Evolutionary conservation across 2,888 invertebrate genomes (phyloP).

Genomic region (Acleris literana): DNA sequence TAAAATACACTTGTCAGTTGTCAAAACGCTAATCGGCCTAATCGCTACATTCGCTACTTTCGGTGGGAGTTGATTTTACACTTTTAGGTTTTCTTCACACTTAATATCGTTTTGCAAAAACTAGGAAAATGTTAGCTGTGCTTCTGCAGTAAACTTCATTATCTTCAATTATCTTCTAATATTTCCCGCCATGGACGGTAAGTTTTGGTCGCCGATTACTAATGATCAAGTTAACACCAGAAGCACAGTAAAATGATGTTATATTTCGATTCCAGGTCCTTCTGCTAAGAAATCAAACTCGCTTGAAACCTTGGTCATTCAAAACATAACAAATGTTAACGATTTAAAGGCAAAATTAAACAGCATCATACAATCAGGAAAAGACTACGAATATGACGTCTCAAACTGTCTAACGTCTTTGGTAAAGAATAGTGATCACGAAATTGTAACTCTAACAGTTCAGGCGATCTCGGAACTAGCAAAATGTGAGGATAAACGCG

Average conservation of each 20-base stretch:
- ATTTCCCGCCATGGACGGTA: slow-evolving; percentile 38
- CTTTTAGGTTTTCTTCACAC: slow-evolving; percentile 33
- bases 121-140: slow-evolving; percentile 21
- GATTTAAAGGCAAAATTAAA: slow-evolving; percentile 76
- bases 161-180: slow-evolving; percentile 20
- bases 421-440: slow-evolving; percentile 70
- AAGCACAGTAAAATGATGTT: slow-evolving; percentile 3
- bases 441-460: slow-evolving; percentile 83
- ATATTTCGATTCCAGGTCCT: slow-evolving; percentile 53
- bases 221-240: slow-evolving; percentile 6
- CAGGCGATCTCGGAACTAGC: slow-evolving; percentile 92
- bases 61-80: slow-evolving; percentile 29
- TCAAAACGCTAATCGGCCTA: slow-evolving; percentile 26
- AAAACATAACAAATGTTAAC: slow-evolving; percentile 66
- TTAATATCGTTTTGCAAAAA: slow-evolving; percentile 26
- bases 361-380: slow-evolving; percentile 71
- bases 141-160: slow-evolving; percentile 13
- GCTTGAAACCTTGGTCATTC: slow-evolving; percentile 69
- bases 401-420: slow-evolving; percentile 71
- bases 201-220: slow-evolving; percentile 16
- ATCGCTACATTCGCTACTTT: slow-evolving; percentile 2
- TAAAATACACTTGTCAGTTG: slow-evolving; percentile 20
- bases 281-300: slow-evolving; percentile 70
- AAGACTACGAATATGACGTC: slow-evolving; percentile 75
- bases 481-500: slow-evolving; percentile 89